Conservation (phyloP, 1,140 invertebrate species). For the Elymnias hypermnestra region DNA sequence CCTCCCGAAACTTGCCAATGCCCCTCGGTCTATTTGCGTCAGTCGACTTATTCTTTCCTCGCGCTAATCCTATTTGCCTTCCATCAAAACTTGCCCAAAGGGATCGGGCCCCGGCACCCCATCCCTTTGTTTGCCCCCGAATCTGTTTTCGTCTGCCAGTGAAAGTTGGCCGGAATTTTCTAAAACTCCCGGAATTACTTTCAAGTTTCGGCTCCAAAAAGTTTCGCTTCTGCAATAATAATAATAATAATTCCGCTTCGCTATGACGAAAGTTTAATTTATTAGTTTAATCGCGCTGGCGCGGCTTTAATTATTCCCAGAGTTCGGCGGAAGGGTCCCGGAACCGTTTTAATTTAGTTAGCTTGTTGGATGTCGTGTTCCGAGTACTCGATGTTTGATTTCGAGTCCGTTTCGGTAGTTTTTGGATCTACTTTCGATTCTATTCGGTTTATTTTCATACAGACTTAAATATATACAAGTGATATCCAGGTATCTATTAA, state of each 20-base stretch:
- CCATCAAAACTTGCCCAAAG: slow-evolving; percentile 67
- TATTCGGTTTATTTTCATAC: slow-evolving; percentile 3
- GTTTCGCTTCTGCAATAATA: slow-evolving; percentile 58
- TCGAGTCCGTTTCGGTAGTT: slow-evolving; percentile 35
- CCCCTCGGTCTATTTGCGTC: slow-evolving; percentile 36
- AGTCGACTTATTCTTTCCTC: slow-evolving; percentile 60
- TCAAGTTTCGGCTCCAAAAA: slow-evolving; percentile 55
- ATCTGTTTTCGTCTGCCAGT: slow-evolving; percentile 63
- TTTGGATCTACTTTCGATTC: slow-evolving; percentile 37
- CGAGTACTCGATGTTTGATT: slow-evolving; percentile 29
- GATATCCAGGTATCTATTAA: too few species aligned
- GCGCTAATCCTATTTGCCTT: slow-evolving; percentile 69
- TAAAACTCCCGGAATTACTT: slow-evolving; percentile 56
- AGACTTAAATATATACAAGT: too few species aligned
- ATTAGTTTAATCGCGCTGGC: slow-evolving; percentile 69
- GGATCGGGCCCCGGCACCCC: slow-evolving; percentile 34
- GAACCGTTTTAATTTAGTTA: slow-evolving; percentile 13
- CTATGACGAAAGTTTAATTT: slow-evolving; percentile 71
- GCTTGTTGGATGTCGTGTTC: slow-evolving; percentile 1
- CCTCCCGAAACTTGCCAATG: slow-evolving; percentile 25
- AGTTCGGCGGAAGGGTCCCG: slow-evolving; percentile 15
- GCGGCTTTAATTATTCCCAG: slow-evolving; percentile 52
- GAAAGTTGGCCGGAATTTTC: slow-evolving; percentile 53
- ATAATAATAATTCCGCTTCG: slow-evolving; percentile 67
- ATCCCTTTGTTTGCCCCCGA: slow-evolving; percentile 56